phyloP scores from a whole-genome alignment of 2,113 vertebrate species.

The Perca flavescens region DNA sequence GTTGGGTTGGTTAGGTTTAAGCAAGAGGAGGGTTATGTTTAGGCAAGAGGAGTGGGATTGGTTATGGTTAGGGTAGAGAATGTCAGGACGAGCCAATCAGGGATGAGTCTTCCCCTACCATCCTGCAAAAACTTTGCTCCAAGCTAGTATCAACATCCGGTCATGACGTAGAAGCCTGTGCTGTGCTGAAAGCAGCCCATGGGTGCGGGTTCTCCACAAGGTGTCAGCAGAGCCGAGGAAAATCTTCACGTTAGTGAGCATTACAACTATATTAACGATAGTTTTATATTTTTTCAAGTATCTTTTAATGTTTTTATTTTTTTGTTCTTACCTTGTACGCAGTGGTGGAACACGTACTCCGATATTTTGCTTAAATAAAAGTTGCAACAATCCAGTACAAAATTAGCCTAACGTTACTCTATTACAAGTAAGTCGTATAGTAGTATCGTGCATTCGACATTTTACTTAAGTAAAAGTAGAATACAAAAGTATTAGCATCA shows the following conservation, averaged over 20 bases:
- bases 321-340: too few species aligned
- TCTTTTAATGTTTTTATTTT: not conserved
- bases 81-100: too few species aligned
- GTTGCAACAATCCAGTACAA: not conserved
- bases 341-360: not conserved
- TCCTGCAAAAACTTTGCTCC: not conserved
- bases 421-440: not conserved
- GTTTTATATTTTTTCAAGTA: not conserved
- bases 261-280: not conserved
- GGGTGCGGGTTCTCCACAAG: conserved; percentile 8
- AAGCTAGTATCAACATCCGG: conserved; percentile 81
- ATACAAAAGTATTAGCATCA: too few species aligned
- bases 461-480: not conserved
- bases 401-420: not conserved
- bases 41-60: too few species aligned
- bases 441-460: not conserved
- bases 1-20: too few species aligned
- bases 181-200: not conserved
- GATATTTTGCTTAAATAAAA: not conserved
- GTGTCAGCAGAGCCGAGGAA: conserved; percentile 41
- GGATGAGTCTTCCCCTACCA: too few species aligned
- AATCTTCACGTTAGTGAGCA: not conserved
- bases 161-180: conserved; percentile 23
- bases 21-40: too few species aligned
- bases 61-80: too few species aligned